Evolutionary conservation across 2,797 vertebrate species (phyloP).

Genomic region (Mormyrops boulengeri): DNA sequence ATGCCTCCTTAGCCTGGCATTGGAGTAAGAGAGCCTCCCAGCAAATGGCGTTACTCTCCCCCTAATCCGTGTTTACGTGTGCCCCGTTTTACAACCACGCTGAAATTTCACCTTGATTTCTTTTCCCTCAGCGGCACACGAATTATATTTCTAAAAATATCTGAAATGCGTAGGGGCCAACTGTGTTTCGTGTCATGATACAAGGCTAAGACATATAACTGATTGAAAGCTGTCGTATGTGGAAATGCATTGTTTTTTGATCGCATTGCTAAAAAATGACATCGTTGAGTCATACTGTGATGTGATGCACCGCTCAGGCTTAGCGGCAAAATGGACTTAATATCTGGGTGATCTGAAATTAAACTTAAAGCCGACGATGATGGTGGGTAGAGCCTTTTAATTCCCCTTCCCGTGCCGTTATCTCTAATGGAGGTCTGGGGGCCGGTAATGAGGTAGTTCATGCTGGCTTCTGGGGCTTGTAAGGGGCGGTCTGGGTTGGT

Average conservation of each 20-base stretch:
- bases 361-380: background rate
- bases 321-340: background rate
- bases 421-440: background rate
- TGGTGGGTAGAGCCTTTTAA: background rate
- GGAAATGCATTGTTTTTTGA: slow-evolving; percentile 7
- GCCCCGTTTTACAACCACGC: background rate
- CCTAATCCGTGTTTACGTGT: background rate
- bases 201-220: background rate
- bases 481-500: background rate
- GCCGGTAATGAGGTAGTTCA: background rate
- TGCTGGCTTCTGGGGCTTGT: background rate
- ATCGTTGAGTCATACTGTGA: background rate
- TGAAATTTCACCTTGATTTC: background rate
- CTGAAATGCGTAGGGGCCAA: background rate
- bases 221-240: background rate
- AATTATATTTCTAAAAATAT: background rate
- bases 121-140: background rate
- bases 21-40: background rate
- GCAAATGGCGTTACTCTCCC: background rate
- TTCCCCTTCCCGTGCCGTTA: background rate
- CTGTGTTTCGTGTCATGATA: background rate
- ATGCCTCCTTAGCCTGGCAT: background rate
- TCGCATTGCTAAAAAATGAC: background rate
- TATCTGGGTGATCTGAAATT: background rate
- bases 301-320: background rate